Conservation (phyloP, 2,113 vertebrate genomes). For the Hydrochoerus hydrochaeris region DNA sequence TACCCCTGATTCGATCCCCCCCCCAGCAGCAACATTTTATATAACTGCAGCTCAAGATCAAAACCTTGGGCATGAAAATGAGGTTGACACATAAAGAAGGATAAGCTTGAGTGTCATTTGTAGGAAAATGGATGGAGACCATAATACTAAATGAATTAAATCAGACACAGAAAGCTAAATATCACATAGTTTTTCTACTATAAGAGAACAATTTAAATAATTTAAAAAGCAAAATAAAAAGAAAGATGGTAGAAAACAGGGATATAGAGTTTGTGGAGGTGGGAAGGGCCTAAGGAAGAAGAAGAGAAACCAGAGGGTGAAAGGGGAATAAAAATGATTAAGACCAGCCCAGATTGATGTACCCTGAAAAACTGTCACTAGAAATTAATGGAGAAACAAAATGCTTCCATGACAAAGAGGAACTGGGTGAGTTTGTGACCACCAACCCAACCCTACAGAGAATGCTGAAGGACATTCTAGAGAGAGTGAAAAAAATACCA, state of each 20-base stretch:
- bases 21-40: neutral
- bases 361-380: no score
- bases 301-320: neutral
- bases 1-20: neutral
- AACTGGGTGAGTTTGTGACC: no score
- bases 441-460: no score
- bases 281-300: neutral
- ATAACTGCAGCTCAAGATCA: neutral
- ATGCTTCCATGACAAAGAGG: no score
- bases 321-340: neutral
- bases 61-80: neutral
- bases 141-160: neutral
- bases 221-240: neutral
- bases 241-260: neutral
- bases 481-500: no score
- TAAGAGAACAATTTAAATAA: neutral
- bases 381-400: no score
- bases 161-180: neutral
- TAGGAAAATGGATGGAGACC: neutral
- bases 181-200: neutral
- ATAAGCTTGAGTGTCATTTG: neutral
- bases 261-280: neutral
- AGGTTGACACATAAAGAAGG: neutral
- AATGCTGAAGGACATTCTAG: no score
- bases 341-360: no score